phyloP scores from a whole-genome alignment of 2,888 invertebrate species.

The Keiferia lycopersicella region DNA sequence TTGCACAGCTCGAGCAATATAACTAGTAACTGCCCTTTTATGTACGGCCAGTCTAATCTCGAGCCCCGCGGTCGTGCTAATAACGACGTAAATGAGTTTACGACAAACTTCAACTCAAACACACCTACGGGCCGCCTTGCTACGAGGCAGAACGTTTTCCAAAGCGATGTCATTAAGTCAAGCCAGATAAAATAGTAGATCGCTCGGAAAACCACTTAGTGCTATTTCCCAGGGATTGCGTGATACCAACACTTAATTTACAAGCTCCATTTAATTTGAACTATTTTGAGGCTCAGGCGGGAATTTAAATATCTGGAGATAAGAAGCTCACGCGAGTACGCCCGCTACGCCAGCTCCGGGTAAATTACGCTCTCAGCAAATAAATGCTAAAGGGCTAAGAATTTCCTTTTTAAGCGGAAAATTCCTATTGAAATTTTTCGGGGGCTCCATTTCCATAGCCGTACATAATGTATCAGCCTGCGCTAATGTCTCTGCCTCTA shows the following conservation, averaged over 20 bases:
- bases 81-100: constrained; percentile 21
- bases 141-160: constrained; percentile 33
- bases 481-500: constrained; percentile 25
- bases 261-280: constrained; percentile 74
- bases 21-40: constrained; percentile 25
- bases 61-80: constrained; percentile 12
- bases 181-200: constrained; percentile 65
- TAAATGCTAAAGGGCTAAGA: constrained; percentile 53
- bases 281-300: constrained; percentile 69
- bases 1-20: constrained; percentile 7
- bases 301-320: constrained; percentile 76
- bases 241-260: constrained; percentile 81
- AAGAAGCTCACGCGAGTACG: constrained; percentile 74
- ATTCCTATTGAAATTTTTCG: constrained; percentile 22
- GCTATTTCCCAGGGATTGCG: constrained; percentile 76
- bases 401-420: constrained; percentile 35
- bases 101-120: constrained; percentile 20
- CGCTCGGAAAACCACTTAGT: constrained; percentile 70
- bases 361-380: constrained; percentile 68
- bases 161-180: constrained; percentile 50
- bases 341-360: constrained; percentile 46
- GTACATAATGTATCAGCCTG: constrained; percentile 26
- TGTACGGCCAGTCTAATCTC: constrained; percentile 23
- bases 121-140: constrained; percentile 16
- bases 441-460: constrained; percentile 23